Conservation (phyloP, 2,797 vertebrate genomes). For the Odontamblyopus lacepedii region DNA sequence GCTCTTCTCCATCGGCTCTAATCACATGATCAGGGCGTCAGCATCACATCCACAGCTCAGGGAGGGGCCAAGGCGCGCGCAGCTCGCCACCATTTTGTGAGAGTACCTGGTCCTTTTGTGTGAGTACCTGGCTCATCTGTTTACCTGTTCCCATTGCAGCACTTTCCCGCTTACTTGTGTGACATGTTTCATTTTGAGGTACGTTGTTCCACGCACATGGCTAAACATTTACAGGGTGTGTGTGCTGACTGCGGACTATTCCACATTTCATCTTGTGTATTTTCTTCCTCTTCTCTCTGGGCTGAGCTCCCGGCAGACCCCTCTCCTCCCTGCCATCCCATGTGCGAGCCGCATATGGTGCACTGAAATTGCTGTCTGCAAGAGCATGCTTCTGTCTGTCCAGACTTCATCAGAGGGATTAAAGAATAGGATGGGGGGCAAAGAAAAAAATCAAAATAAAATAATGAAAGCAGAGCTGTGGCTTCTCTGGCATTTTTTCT, state of each 20-base stretch:
- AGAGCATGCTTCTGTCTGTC: slow-evolving; percentile 98
- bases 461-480: slow-evolving; percentile 76
- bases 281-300: slow-evolving; percentile 75
- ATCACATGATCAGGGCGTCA: slow-evolving; percentile 77
- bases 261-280: slow-evolving; percentile 66
- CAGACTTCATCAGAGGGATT: slow-evolving; percentile 99
- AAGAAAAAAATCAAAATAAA: slow-evolving; percentile 89
- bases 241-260: slow-evolving; percentile 51
- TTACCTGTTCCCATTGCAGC: slow-evolving; percentile 62
- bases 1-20: slow-evolving; percentile 65
- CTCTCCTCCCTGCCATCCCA: slow-evolving; percentile 88
- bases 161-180: slow-evolving; percentile 18
- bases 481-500: slow-evolving; percentile 59
- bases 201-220: slow-evolving; percentile 40
- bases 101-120: slow-evolving; percentile 74
- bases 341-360: slow-evolving; percentile 97
- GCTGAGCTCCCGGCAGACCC: slow-evolving; percentile 91
- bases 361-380: slow-evolving; percentile 96
- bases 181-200: slow-evolving; percentile 22
- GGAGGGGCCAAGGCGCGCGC: slow-evolving; percentile 67
- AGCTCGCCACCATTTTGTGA: slow-evolving; percentile 81
- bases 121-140: slow-evolving; percentile 74
- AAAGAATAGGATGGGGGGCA: slow-evolving; percentile 85
- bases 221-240: slow-evolving; percentile 58
- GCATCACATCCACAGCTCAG: slow-evolving; percentile 63